Base-by-base conservation (phyloP, 2,797 vertebrate genomes). In the Ceyx erithaca region DNA sequence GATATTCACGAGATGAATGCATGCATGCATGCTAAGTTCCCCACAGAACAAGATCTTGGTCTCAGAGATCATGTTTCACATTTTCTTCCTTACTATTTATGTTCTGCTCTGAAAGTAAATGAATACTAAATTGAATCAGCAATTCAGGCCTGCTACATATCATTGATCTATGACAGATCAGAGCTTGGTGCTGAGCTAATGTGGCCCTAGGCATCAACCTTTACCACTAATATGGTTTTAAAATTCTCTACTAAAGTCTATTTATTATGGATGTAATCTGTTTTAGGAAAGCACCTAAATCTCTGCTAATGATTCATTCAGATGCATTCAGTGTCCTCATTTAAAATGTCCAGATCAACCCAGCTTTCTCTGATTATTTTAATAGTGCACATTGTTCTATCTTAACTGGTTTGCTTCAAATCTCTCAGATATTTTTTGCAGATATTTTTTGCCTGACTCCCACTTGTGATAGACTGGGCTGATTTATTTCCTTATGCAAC, bases 141-240 rank as follows among this genome's bases (percentile, higher is more conserved):
- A 80, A 71, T 92, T 95, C 92, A 90, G 75, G 31, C 89, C 90
- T 70, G 71, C 89, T 92, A 45, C 80, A 83, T 96, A 92, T 92
- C 93, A 93, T 92, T 92, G 90, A 96, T 96, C 93, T 96, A 86
- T 94, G 94, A 77, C 72, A 95, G 84, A 93, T 92, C 93, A 95
- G 90, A 92, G 90, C 76, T 79, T 76, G 86, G 87, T 87, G 93
- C 80, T 89, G 90, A 93, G 85, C 75, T 96, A 97, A 96, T 73
- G 67, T 77, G 89, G 92, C 85, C 86, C 31, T 30, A 83, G 86
- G 78, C 93, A 94, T 79, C 88, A 95, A 91, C 90, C 81, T 94
- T 95, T 93, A 88, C 77, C 81, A 70, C 69, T 95, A 95, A 96
- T 89, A 93, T 45, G 37, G 66, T 87, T 90, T 85, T 93, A 61